Percentiles rank a stretch among this genome's conserved stretches.
Evolutionary conservation across 2,797 vertebrate genomes (phyloP).

Genomic region (Rhadinocentrus ornatus): DNA sequence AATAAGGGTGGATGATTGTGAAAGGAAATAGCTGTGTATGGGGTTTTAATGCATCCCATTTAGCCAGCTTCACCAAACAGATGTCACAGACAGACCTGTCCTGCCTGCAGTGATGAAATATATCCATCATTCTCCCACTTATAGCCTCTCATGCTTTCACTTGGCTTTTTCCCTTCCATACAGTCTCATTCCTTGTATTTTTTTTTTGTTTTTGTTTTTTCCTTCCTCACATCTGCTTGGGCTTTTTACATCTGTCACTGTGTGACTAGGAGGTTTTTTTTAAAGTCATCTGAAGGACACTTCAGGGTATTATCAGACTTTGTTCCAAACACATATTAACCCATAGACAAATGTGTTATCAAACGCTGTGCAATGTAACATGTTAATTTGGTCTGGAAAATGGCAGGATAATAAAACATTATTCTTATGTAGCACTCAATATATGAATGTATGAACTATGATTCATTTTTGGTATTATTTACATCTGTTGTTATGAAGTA

Average conservation of each 20-base stretch:
- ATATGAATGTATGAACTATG: background rate
- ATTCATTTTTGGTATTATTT: background rate
- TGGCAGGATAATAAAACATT: background rate
- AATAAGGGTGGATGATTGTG: slow-evolving; percentile 75
- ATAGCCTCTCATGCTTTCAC: slow-evolving; percentile 54
- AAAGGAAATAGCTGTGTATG: slow-evolving; percentile 78
- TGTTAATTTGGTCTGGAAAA: background rate
- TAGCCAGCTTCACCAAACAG: slow-evolving; percentile 77
- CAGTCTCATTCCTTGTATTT: slow-evolving; percentile 43
- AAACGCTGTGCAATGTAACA: background rate
- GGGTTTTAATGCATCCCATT: slow-evolving; percentile 83
- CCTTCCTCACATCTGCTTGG: slow-evolving; percentile 40
- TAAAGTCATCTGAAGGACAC: slow-evolving; percentile 52
- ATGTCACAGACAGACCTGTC: slow-evolving; percentile 81
- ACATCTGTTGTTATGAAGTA: background rate
- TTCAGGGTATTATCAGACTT: slow-evolving; percentile 31
- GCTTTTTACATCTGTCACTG: slow-evolving; percentile 38
- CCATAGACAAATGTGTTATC: slow-evolving; percentile 3
- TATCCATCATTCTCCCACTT: slow-evolving; percentile 83
- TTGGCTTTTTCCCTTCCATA: slow-evolving; percentile 36
- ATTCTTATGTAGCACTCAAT: background rate
- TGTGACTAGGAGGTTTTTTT: slow-evolving; percentile 51
- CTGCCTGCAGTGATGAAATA: slow-evolving; percentile 80
- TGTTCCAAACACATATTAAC: slow-evolving; percentile 36
- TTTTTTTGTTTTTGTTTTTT: slow-evolving; percentile 37